Conservation (phyloP, 2,797 vertebrate species). For the Clarias platycephalus region DNA sequence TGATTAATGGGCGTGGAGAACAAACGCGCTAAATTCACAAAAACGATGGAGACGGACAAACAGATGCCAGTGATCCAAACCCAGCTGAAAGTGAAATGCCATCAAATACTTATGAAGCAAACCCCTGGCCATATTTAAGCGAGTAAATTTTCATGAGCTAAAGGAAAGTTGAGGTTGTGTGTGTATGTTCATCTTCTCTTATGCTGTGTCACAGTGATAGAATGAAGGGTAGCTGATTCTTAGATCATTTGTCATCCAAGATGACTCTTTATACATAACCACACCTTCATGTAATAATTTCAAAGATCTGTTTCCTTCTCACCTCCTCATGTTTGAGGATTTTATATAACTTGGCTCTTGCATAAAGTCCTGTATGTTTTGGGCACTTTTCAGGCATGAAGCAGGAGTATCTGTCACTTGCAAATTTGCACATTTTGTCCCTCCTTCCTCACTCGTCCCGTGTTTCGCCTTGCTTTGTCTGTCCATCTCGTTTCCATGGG, state of each 20-base stretch:
- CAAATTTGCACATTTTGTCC: conserved; percentile 48
- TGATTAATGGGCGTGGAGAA: no score
- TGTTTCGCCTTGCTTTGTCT: conserved; percentile 14
- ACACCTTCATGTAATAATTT: neutral
- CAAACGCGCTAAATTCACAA: no score
- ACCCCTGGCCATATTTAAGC: no score
- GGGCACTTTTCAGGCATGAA: neutral
- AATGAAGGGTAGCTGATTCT: neutral
- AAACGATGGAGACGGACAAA: no score
- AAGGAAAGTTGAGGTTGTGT: neutral
- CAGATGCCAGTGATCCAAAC: no score
- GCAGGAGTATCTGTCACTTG: conserved; percentile 44
- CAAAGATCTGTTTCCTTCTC: neutral
- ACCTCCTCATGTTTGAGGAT: conserved; percentile 14
- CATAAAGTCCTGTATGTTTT: conserved; percentile 10
- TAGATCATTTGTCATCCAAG: neutral
- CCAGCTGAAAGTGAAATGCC: no score
- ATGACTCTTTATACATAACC: neutral
- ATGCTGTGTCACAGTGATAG: conserved; percentile 12
- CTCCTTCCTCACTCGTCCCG: neutral
- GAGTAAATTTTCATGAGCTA: neutral
- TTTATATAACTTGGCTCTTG: neutral
- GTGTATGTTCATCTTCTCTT: neutral
- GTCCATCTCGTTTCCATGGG: conserved; percentile 68
- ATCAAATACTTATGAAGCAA: no score